A percentile compares a stretch with the other conserved stretches of the same genome.
Conservation (phyloP, 2,797 vertebrate species). For the Myripristis jacobus region DNA sequence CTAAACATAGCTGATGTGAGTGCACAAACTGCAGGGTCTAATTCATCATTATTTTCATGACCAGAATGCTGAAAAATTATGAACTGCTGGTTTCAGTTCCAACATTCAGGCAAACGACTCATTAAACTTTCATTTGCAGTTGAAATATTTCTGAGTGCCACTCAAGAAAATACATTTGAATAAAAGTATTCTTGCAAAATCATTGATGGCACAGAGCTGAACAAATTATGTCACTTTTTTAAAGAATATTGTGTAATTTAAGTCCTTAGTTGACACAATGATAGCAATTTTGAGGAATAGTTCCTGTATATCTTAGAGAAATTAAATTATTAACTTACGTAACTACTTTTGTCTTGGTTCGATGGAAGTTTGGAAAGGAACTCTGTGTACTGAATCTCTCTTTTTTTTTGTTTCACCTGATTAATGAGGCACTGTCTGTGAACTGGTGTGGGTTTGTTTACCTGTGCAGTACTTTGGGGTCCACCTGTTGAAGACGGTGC, state of each 20-base stretch:
- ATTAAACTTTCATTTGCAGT: background rate
- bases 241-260: background rate
- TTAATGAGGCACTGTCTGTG: background rate
- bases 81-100: background rate
- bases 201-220: background rate
- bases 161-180: background rate
- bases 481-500: slow-evolving; percentile 89
- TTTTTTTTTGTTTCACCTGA: background rate
- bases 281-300: background rate
- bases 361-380: no score
- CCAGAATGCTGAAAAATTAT: slow-evolving; percentile 1
- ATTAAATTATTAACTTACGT: background rate
- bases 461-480: slow-evolving; percentile 85
- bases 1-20: slow-evolving; percentile 6
- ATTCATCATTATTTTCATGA: slow-evolving; percentile 16
- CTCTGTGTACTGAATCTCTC: background rate
- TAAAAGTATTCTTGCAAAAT: background rate
- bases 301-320: background rate
- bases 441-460: fast-evolving
- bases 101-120: slow-evolving; percentile 5
- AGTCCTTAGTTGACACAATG: background rate
- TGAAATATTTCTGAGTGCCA: background rate
- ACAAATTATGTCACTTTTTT: background rate
- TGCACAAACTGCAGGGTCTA: slow-evolving; percentile 7
- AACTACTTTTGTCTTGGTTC: no score